Evolutionary conservation across 2,113 vertebrate species (phyloP).

Genomic region (Pomatostomus ruficeps): DNA sequence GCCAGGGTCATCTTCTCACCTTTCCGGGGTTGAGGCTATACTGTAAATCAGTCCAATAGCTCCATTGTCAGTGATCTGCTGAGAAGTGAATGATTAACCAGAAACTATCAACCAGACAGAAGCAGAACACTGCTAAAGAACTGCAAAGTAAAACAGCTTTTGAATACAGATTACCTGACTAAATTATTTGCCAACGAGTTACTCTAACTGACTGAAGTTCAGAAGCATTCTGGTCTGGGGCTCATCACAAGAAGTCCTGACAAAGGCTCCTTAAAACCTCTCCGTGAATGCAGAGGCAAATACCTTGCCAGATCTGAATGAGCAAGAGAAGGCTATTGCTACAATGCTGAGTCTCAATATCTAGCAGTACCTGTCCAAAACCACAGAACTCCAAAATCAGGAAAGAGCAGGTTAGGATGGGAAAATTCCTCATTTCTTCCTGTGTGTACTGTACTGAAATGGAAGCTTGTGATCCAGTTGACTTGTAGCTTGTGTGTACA

Average conservation of each 20-base stretch:
- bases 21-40: neutral
- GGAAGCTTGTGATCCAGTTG: neutral
- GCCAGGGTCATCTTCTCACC: neutral
- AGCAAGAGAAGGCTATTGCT: neutral
- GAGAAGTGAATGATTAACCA: constrained; percentile 39
- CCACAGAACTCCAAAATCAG: neutral
- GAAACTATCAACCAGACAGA: neutral
- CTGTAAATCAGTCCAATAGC: constrained; percentile 3
- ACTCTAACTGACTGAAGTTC: neutral
- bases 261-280: neutral
- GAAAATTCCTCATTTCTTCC: neutral
- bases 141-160: neutral
- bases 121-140: neutral
- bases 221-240: neutral
- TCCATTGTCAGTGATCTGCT: neutral
- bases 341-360: neutral
- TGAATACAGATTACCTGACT: neutral
- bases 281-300: neutral
- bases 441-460: neutral
- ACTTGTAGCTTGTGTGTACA: neutral
- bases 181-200: neutral
- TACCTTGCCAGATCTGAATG: neutral
- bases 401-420: neutral
- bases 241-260: neutral
- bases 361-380: neutral